Percentiles rank a stretch among this genome's conserved stretches.
phyloP scores from a whole-genome alignment of 2,888 invertebrate genomes.

The Drosophila hamatofila region DNA sequence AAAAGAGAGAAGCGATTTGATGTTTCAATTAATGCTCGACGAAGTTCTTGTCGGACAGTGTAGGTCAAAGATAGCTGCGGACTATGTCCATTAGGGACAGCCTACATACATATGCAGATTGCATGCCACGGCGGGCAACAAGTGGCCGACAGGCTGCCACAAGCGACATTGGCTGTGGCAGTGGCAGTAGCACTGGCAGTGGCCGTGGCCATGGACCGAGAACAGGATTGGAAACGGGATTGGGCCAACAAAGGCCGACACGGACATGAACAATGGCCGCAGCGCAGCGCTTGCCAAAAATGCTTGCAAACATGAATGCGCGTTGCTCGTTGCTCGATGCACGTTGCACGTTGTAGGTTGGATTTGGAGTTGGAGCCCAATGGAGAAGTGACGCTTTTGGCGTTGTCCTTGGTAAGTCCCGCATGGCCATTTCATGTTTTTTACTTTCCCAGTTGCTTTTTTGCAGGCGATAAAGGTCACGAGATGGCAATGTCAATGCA shows the following conservation, averaged over 20 bases:
- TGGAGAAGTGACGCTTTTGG: conserved; percentile 19
- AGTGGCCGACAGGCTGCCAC: conserved; percentile 33
- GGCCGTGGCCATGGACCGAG: conserved; percentile 28
- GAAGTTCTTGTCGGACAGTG: conserved; percentile 20
- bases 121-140: conserved; percentile 53
- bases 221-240: conserved; percentile 5
- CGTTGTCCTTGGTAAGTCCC: conserved; percentile 63
- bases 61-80: conserved; percentile 8
- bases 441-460: conserved; percentile 10
- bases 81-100: conserved; percentile 25
- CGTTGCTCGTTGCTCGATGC: conserved; percentile 24
- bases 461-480: conserved; percentile 53
- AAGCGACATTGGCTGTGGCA: background rate
- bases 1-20: no score
- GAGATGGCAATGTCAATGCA: conserved; percentile 50
- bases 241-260: conserved; percentile 45
- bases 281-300: conserved; percentile 55
- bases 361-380: conserved; percentile 18
- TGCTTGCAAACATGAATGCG: conserved; percentile 66
- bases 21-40: no score
- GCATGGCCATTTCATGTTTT: conserved; percentile 24
- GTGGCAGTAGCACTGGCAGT: background rate
- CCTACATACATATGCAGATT: conserved; percentile 47
- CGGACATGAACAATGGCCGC: conserved; percentile 50
- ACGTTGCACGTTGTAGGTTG: conserved; percentile 42